Evolutionary conservation across 2,888 invertebrate genomes (phyloP).

Genomic region (Geotrupes spiniger): DNA sequence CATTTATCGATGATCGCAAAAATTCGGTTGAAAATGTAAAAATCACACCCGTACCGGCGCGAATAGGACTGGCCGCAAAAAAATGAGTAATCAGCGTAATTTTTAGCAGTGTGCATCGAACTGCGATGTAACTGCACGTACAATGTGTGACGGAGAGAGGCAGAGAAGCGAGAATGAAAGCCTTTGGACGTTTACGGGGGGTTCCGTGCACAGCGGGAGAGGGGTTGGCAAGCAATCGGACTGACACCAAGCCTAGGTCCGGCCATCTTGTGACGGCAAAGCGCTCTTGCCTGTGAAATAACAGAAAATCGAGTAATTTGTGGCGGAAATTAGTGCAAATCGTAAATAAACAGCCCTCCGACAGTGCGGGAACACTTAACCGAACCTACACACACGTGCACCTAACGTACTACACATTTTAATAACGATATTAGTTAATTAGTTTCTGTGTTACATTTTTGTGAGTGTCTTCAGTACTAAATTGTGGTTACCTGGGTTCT

Average conservation of each 20-base stretch:
- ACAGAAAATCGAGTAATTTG: constrained; percentile 40
- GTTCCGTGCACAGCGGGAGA: constrained; percentile 49
- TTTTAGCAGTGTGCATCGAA: constrained; percentile 51
- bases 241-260: constrained; percentile 52
- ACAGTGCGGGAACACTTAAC: constrained; percentile 39
- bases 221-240: constrained; percentile 47
- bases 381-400: constrained; percentile 43
- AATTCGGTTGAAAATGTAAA: constrained; percentile 10
- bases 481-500: constrained; percentile 25
- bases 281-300: constrained; percentile 47
- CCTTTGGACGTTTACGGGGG: constrained; percentile 50
- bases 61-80: constrained; percentile 32
- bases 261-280: constrained; percentile 52
- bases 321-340: constrained; percentile 36
- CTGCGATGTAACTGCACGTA: constrained; percentile 49
- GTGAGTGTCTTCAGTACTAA: constrained; percentile 37
- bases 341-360: constrained; percentile 32
- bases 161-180: constrained; percentile 52
- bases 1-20: constrained; percentile 7
- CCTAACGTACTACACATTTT: constrained; percentile 32
- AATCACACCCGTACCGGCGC: constrained; percentile 11
- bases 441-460: constrained; percentile 45
- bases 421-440: constrained; percentile 34
- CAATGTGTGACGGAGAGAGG: constrained; percentile 44
- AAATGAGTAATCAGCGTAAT: constrained; percentile 48